Conservation (phyloP, 2,888 invertebrate genomes). For the Tholera decimalis region DNA sequence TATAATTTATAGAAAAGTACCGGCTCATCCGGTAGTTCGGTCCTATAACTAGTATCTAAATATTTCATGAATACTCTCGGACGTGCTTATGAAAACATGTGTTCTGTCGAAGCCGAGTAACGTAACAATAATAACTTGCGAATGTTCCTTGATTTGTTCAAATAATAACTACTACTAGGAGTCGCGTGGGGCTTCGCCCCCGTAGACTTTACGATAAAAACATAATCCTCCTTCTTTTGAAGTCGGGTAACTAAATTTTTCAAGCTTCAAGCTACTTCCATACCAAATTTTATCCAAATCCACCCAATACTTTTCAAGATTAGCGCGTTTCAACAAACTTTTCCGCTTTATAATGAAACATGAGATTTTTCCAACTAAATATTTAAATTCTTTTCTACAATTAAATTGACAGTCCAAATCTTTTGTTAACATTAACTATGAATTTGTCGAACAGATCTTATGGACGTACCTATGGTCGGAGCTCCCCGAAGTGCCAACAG, state of each 20-base stretch:
- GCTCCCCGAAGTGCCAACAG: conserved; percentile 92
- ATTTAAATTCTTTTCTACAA: background rate
- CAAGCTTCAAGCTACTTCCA: too few relatives aligned
- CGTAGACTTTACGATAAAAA: too few relatives aligned
- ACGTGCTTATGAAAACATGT: conserved; percentile 26
- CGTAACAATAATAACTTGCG: conserved; percentile 9
- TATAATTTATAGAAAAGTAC: conserved; percentile 45
- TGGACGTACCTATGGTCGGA: conserved; percentile 96
- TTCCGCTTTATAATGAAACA: too few relatives aligned
- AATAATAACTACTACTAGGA: conserved; percentile 1
- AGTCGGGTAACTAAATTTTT: too few relatives aligned
- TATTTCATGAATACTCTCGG: conserved; percentile 49
- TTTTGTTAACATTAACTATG: background rate
- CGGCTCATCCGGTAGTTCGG: conserved; percentile 5
- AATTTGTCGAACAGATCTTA: conserved; percentile 89
- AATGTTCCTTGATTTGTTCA: background rate
- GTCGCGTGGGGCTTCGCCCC: too few relatives aligned
- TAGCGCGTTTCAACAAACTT: too few relatives aligned
- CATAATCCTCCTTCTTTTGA: too few relatives aligned
- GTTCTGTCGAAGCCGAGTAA: background rate
- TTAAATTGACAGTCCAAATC: background rate
- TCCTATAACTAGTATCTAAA: conserved; percentile 37
- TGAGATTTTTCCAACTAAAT: background rate
- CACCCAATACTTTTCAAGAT: too few relatives aligned
- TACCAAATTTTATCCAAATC: too few relatives aligned